phyloP scores from a whole-genome alignment of 2,797 vertebrate genomes.

The Rhinella marina region DNA sequence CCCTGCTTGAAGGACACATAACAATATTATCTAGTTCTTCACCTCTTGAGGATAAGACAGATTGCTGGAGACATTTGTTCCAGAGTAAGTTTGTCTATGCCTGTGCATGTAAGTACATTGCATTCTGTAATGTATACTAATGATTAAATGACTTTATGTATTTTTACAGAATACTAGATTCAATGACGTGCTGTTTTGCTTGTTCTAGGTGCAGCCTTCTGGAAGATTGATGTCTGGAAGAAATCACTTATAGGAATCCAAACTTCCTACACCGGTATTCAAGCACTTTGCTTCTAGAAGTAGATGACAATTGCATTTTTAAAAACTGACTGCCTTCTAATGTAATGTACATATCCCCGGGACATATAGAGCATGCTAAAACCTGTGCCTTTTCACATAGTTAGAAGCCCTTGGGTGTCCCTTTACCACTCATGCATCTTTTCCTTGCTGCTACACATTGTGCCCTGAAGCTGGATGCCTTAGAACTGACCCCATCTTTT shows the following conservation, averaged over 20 bases:
- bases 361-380: constrained; percentile 3
- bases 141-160: not conserved
- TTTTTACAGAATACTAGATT: not conserved
- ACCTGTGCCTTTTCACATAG: not conserved
- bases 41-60: not conserved
- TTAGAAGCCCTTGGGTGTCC: not conserved
- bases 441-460: not conserved
- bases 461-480: constrained; percentile 24
- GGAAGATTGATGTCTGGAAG: not conserved
- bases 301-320: not conserved
- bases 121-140: not conserved
- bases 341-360: constrained; percentile 2
- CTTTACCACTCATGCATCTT: not conserved
- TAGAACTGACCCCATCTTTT: not conserved
- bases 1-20: constrained; percentile 1
- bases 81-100: not conserved
- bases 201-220: constrained; percentile 19
- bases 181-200: not conserved
- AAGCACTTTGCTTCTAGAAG: constrained; percentile 11
- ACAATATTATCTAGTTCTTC: constrained; percentile 11
- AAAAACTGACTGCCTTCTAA: not conserved
- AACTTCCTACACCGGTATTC: constrained; percentile 1
- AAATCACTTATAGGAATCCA: not conserved
- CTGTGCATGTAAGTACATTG: not conserved
- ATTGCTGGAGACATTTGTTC: not conserved